Base-by-base conservation (phyloP, 2,797 vertebrate species). In the Lagocephalus sceleratus region DNA sequence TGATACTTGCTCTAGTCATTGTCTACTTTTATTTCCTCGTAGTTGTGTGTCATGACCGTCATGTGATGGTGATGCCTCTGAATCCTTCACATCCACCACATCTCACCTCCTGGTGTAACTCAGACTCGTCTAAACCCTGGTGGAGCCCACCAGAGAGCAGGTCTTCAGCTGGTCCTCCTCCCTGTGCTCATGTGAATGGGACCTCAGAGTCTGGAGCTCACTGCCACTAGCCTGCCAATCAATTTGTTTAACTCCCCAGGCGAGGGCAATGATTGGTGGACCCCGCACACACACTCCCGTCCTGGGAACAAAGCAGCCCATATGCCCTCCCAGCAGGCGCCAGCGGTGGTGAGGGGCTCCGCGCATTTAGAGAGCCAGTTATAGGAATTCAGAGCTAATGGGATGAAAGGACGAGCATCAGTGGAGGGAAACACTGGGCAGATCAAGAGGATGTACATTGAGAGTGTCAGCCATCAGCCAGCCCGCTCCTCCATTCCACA, bases 241-340 rank as follows among this genome's bases (percentile, higher is more conserved):
- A 90, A 90, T 90, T 90, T 89, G 88, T 90, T 91, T 88, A 90
- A 85, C 89, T 90, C 89, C 76, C 81, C 84, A 65, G 87, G 87
- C 80, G 47, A 81, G 83, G 82, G 76, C 78, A 86, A 76, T 70
- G 75, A 86, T 88, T 85, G 86, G 79, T 81, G 80, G 81, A 84
- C 85, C 83, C 84, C 71, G 73, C 83, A 78, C 79, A 82, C 83
- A 87, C 80, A 84, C 81, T 75, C 75, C 68, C 51, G 83, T 84
- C 71, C 74, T 65, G 57, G 56, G 65, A 84, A 90, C 88, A 92
- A 90, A 90, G 85, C 82, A 73, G 75, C 74, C 87, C 90, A 88
- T 89, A 88, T 89, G 89, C 88, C 86, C 85, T 88, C 86, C 78
- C 89, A 80, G 88, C 81, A 65, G 86, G 90, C 57, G 54, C 55